Evolutionary conservation across 2,888 invertebrate species (phyloP).

Genomic region (Alviniconcha strummeri): DNA sequence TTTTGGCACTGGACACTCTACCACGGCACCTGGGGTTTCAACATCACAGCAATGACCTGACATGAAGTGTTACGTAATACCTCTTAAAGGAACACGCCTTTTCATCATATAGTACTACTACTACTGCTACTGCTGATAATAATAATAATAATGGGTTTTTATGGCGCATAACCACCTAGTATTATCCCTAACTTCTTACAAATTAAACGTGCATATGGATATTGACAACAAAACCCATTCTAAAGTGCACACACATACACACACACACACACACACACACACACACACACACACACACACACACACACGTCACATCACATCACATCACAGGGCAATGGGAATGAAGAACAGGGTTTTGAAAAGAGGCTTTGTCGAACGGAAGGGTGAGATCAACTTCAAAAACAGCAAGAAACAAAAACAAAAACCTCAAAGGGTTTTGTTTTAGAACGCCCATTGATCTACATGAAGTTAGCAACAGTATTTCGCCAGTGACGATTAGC

Average conservation of each 20-base stretch:
- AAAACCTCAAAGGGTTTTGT: background rate
- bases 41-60: too few species aligned
- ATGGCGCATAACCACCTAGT: background rate
- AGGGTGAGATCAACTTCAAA: too few species aligned
- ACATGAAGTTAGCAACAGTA: background rate
- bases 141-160: background rate
- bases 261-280: background rate
- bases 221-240: background rate
- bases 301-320: background rate
- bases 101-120: background rate
- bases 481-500: background rate
- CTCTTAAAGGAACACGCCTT: background rate
- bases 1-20: background rate
- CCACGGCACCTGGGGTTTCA: background rate
- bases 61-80: too few species aligned
- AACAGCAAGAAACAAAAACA: background rate
- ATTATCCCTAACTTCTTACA: background rate
- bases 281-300: background rate
- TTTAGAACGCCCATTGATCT: too few species aligned
- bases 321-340: too few species aligned
- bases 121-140: too few species aligned
- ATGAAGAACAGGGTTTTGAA: too few species aligned
- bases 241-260: background rate
- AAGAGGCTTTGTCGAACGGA: too few species aligned
- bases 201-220: background rate